phyloP scores from a whole-genome alignment of 2,888 invertebrate genomes.

The Apocheima hispidaria region DNA sequence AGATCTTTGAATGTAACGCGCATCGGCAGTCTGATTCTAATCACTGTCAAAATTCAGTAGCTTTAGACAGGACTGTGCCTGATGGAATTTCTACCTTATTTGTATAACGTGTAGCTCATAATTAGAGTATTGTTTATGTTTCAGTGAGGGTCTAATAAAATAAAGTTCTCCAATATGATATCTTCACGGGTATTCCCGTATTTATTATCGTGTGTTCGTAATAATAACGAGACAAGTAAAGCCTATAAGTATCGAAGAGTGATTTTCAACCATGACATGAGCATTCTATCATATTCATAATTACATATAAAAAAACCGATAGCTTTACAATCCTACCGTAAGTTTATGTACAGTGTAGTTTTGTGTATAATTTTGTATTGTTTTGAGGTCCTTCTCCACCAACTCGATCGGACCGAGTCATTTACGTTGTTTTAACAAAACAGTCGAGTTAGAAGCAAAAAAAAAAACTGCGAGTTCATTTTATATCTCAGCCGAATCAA shows the following conservation, averaged over 20 bases:
- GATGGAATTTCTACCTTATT: too few species aligned
- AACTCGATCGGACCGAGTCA: neutral
- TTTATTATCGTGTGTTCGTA: neutral
- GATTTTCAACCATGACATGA: conserved; percentile 66
- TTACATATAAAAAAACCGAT: conserved; percentile 56
- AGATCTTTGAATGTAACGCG: too few species aligned
- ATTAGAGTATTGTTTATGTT: too few species aligned
- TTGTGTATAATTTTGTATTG: conserved; percentile 18
- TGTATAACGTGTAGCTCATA: too few species aligned
- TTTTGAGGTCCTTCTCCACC: neutral
- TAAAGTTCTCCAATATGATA: neutral
- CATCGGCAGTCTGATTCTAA: too few species aligned
- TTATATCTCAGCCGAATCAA: too few species aligned
- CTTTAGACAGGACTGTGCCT: too few species aligned
- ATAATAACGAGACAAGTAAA: conserved; percentile 23
- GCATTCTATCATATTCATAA: conserved; percentile 58
- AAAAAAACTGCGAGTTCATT: neutral
- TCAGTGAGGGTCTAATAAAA: too few species aligned
- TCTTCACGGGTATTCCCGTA: neutral
- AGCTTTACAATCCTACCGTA: conserved; percentile 49
- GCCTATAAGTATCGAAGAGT: conserved; percentile 40
- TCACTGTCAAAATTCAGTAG: too few species aligned
- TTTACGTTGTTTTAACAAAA: too few species aligned
- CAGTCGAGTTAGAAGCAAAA: too few species aligned
- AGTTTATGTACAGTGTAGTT: conserved; percentile 44